Evolutionary conservation across 2,797 vertebrate genomes (phyloP).

Genomic region (Poliocrania exsul): DNA sequence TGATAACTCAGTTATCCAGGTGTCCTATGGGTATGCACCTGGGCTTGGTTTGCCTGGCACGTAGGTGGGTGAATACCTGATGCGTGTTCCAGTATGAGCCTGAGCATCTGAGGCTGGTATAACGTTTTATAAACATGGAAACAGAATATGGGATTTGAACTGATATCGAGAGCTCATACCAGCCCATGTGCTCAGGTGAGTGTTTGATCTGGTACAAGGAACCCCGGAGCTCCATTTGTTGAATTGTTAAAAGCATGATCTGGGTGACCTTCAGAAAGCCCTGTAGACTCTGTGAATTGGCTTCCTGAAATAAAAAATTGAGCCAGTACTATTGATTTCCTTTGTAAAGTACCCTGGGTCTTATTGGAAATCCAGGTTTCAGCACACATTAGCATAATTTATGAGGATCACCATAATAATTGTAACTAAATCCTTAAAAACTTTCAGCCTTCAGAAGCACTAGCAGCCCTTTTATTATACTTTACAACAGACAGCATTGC

Average conservation of each 20-base stretch:
- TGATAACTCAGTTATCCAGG: background rate
- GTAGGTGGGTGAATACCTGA: background rate
- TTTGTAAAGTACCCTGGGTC: background rate
- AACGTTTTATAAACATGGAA: background rate
- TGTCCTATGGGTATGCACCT: rapidly evolving
- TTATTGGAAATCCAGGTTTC: background rate
- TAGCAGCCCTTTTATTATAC: background rate
- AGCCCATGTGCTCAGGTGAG: background rate
- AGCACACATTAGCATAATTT: background rate
- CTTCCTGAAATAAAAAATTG: background rate
- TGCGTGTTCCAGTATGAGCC: rapidly evolving
- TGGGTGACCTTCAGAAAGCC: background rate
- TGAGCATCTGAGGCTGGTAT: background rate
- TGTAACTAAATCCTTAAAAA: background rate
- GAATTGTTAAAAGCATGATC: background rate
- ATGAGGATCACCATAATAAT: background rate
- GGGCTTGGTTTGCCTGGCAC: rapidly evolving
- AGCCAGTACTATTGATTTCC: background rate
- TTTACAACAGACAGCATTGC: background rate
- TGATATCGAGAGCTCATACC: background rate
- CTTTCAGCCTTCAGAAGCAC: background rate
- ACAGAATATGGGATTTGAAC: background rate
- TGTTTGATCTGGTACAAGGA: background rate
- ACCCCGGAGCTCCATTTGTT: background rate
- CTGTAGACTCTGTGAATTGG: background rate